phyloP scores from a whole-genome alignment of 2,113 vertebrate genomes.

The Pseudorasbora parva region DNA sequence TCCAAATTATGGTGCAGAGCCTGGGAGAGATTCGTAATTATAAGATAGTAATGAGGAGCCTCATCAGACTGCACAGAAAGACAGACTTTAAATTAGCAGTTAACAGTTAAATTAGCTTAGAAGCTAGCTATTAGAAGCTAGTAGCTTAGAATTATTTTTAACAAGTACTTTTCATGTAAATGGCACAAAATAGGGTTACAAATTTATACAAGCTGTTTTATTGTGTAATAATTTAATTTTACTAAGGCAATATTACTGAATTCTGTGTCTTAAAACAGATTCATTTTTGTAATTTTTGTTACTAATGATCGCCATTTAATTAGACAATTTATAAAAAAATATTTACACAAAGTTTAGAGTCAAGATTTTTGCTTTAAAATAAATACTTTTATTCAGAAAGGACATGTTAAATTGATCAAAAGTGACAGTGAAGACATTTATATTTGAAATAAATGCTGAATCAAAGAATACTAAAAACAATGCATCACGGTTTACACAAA shows the following conservation, averaged over 20 bases:
- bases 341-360: no score
- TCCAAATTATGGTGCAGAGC: slow-evolving; percentile 14
- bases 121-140: no score
- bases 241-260: no score
- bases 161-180: not conserved
- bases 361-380: no score
- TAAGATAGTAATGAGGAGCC: slow-evolving; percentile 4
- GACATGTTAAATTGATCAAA: not conserved
- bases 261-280: not conserved
- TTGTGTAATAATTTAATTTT: not conserved
- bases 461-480: no score
- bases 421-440: not conserved
- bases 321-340: no score
- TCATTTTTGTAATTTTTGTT: no score
- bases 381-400: not conserved
- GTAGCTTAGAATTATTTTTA: no score
- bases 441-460: not conserved
- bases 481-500: not conserved
- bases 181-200: not conserved
- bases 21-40: slow-evolving; percentile 25
- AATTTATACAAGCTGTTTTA: not conserved
- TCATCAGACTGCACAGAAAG: not conserved
- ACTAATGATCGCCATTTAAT: no score
- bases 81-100: not conserved
- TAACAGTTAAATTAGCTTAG: not conserved